These are phyloP conservation scores for Rhopalosiphum maidis DNA, from an alignment of 1,140 invertebrate genomes.

Conservation along the genomic window DNA sequence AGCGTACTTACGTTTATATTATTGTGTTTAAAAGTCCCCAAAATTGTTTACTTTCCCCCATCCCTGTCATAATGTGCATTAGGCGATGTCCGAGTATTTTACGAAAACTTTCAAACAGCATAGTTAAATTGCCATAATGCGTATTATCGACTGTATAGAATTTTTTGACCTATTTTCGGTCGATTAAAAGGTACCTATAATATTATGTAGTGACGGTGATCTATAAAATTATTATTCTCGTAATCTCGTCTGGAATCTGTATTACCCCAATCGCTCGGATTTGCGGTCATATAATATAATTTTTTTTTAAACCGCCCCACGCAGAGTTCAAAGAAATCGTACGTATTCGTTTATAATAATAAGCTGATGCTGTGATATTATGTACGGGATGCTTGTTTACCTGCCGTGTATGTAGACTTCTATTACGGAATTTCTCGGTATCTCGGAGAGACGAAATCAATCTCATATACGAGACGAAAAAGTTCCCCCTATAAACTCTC, in stretches of 20 bases:
- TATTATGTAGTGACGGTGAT: neutral
- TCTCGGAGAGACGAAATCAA: neutral
- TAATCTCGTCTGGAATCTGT: too few relatives aligned
- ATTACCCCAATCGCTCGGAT: too few relatives aligned
- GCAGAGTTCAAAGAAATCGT: too few relatives aligned
- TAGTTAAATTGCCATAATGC: neutral
- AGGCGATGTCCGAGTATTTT: neutral
- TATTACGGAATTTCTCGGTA: neutral
- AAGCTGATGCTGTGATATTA: neutral
- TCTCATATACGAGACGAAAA: neutral
- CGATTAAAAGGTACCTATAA: neutral
- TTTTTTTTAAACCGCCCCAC: neutral
- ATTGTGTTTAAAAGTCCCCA: neutral
- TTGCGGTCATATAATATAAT: neutral
- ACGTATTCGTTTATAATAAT: neutral
- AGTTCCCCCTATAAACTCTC: neutral
- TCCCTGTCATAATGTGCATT: too few relatives aligned
- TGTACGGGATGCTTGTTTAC: neutral
- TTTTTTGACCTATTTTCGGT: neutral
- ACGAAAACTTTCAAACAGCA: neutral
- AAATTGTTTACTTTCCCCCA: neutral
- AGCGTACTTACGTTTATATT: neutral
- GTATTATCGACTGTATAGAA: neutral
- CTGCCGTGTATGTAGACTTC: neutral
- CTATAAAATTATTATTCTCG: neutral